Base-by-base conservation (phyloP, 2,113 vertebrate genomes). In the Pelobates fuscus region DNA sequence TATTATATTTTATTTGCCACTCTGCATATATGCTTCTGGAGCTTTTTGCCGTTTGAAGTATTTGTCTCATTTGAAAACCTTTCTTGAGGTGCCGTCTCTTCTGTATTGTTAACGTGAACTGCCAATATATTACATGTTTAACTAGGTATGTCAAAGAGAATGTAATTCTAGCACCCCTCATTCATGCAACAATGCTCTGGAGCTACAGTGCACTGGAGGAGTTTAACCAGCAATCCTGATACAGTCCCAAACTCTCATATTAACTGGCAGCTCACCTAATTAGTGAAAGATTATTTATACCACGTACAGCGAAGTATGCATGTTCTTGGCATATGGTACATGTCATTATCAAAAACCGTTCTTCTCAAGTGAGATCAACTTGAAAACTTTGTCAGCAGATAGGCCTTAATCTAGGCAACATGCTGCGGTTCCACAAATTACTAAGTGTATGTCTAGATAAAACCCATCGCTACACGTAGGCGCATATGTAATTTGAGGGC, bases 211-310 rank as follows among this genome's bases (percentile, higher is more conserved):
- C n/a, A 6, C 15, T 27, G 24, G 21, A 60, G 63, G 44, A 66
- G 58, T 49, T 26, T 52, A 23, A n/a, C 32, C 5, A 41, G 37
- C 14, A 41, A 7, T 41, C 14, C 37, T 41, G 37, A 41, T 12
- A 10, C 46, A 52, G 25, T 32, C 24, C n/a, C 59, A 17, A 29
- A 41, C 24, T 75, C 32, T 70, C 24, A 43, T 20, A 37, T 26
- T 76, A 76, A 49, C 73, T 37, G 75, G 59, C 32, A 64, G 70
- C 26, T 69, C 65, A 78, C 67, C 76, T 78, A 69, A 74, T 80
- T 80, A 78, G 60, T 26, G 60, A 27, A 41, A 67, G 70, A 72
- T 77, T 73, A 52, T 41, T 27, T n/a, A 5, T 27, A 24, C 52
- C 32, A 37, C 32, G 62, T 78, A 62, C 60, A 65, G 62, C 69